phyloP scores from a whole-genome alignment of 2,888 invertebrate genomes.

The Thecocarcelia acutangulata region DNA sequence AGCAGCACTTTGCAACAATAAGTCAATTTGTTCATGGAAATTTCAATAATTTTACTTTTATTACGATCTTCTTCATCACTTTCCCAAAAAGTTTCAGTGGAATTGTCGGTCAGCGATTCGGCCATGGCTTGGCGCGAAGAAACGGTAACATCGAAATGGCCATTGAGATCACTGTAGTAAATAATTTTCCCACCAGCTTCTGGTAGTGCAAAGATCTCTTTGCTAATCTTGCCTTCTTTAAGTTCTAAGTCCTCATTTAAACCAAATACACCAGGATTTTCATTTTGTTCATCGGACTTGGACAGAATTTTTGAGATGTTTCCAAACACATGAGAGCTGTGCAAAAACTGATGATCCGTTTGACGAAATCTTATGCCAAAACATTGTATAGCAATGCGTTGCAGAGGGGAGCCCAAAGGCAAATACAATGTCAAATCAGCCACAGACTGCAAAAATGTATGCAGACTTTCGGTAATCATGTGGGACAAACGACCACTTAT shows the following conservation, averaged over 20 bases:
- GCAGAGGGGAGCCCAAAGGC: slow-evolving; percentile 92
- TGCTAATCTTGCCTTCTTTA: slow-evolving; percentile 63
- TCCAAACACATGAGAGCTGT: slow-evolving; percentile 94
- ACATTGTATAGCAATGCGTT: slow-evolving; percentile 95
- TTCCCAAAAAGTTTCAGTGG: slow-evolving; percentile 99
- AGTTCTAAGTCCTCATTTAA: slow-evolving; percentile 72
- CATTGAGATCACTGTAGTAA: slow-evolving; percentile 79
- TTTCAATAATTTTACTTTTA: slow-evolving; percentile 92
- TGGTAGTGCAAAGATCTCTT: slow-evolving; percentile 73
- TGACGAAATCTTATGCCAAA: slow-evolving; percentile 95
- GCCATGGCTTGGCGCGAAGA: slow-evolving; percentile 97
- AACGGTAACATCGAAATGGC: slow-evolving; percentile 85
- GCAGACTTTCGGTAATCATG: slow-evolving; percentile 88
- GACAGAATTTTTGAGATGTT: slow-evolving; percentile 97
- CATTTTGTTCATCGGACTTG: slow-evolving; percentile 90
- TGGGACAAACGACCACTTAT: slow-evolving; percentile 88
- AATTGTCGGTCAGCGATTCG: slow-evolving; percentile 94
- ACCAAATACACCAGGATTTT: slow-evolving; percentile 80
- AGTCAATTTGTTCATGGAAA: slow-evolving; percentile 84
- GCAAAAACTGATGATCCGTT: slow-evolving; percentile 94
- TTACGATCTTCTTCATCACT: slow-evolving; percentile 98
- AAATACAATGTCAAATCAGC: slow-evolving; percentile 94
- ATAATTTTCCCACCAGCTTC: slow-evolving; percentile 77
- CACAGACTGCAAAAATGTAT: slow-evolving; percentile 93
- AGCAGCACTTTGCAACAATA: slow-evolving; percentile 84